A percentile compares a stretch with the other conserved stretches of the same genome.
phyloP scores from a whole-genome alignment of 2,113 vertebrate species.

The Grantiella picta region DNA sequence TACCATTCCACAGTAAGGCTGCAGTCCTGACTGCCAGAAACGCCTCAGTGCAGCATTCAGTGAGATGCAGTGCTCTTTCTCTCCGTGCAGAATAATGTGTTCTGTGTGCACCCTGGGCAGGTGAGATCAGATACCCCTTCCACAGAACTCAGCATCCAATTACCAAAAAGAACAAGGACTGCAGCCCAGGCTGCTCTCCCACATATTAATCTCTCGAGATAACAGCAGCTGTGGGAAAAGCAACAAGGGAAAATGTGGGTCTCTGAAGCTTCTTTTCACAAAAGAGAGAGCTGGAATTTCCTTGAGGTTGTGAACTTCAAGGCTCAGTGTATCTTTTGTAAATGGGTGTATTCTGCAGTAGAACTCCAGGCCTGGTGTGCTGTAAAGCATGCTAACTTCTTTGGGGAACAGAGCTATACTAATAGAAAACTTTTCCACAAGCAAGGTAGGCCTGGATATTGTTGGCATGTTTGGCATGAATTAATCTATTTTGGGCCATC shows the following conservation, averaged over 20 bases:
- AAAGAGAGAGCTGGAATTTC: neutral
- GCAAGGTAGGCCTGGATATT: neutral
- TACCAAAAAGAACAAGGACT: neutral
- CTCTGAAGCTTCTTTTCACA: neutral
- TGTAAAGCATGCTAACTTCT: neutral
- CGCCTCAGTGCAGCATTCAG: neutral
- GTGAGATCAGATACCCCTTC: neutral
- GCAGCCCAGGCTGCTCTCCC: neutral
- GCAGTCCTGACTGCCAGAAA: neutral
- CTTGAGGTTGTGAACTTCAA: neutral
- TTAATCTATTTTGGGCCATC: neutral
- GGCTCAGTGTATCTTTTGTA: neutral
- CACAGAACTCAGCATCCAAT: neutral
- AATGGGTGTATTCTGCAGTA: neutral
- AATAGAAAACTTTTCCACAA: neutral
- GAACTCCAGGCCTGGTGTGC: neutral
- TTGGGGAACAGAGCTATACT: neutral
- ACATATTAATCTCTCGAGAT: neutral
- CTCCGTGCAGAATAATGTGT: neutral
- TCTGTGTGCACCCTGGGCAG: neutral
- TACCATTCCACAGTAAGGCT: neutral
- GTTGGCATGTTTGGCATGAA: neutral
- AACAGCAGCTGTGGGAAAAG: neutral
- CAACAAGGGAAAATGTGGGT: neutral
- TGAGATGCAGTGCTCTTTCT: neutral